Conservation (phyloP, 2,113 vertebrate species). For the Plecturocebus donacophilus region DNA sequence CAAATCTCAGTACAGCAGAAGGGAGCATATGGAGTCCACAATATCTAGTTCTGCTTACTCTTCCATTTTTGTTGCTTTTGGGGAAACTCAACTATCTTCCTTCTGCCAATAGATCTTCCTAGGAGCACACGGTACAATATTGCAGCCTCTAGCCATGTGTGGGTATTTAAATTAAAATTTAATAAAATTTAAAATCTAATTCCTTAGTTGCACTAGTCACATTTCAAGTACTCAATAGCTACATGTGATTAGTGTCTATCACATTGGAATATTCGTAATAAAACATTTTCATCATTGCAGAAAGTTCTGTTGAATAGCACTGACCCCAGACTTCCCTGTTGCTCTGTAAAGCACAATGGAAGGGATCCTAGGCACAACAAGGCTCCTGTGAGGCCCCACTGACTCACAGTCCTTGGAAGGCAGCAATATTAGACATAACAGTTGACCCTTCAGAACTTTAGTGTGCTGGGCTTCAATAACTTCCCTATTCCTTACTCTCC, state of each 20-base stretch:
- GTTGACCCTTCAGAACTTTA: not conserved
- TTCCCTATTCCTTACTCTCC: not conserved
- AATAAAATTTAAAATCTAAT: constrained; percentile 41
- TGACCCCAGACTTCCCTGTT: not conserved
- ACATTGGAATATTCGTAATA: not conserved
- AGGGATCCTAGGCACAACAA: not conserved
- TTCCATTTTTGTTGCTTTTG: constrained; percentile 24
- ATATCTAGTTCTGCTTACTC: not conserved
- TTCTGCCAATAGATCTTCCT: constrained; percentile 21
- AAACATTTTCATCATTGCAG: not conserved
- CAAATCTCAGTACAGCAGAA: not conserved
- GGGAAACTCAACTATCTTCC: not conserved
- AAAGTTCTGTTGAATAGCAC: not conserved
- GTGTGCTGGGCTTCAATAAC: not conserved
- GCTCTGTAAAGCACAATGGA: not conserved
- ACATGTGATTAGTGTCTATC: not conserved
- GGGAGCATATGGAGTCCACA: not conserved
- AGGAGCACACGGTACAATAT: not conserved
- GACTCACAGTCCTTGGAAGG: not conserved
- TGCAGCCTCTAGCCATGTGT: not conserved
- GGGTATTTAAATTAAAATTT: not conserved
- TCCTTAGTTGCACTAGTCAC: not conserved
- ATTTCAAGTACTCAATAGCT: not conserved
- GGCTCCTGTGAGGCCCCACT: not conserved
- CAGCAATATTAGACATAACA: not conserved